These are phyloP conservation scores for Aphrophora alni DNA, from an alignment of 2,888 invertebrate genomes.

Conservation along the genomic window DNA sequence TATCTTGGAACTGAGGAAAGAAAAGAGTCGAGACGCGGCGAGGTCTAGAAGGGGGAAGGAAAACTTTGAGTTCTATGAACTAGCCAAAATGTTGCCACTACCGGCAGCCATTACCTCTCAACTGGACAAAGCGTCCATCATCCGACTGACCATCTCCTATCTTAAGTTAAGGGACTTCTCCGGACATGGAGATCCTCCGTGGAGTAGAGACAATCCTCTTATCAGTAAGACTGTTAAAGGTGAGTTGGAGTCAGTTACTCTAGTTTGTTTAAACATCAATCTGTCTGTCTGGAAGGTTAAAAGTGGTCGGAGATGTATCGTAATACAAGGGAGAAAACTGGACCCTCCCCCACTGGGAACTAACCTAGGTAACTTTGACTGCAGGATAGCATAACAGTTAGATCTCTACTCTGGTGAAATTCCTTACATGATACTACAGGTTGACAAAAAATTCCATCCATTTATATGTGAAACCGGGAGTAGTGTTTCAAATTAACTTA, in stretches of 20 bases:
- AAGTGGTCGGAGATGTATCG: no score
- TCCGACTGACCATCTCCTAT: slow-evolving; percentile 95
- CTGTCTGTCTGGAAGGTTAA: no score
- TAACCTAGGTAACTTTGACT: no score
- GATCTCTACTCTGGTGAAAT: no score
- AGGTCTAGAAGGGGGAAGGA: slow-evolving; percentile 91
- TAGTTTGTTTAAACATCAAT: neutral
- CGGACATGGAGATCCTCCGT: slow-evolving; percentile 94
- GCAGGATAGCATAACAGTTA: no score
- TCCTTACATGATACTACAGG: no score
- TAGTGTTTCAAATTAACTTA: no score
- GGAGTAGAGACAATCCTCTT: slow-evolving; percentile 83
- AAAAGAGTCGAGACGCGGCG: slow-evolving; percentile 92
- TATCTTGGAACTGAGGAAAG: slow-evolving; percentile 91
- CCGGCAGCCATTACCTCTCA: slow-evolving; percentile 92
- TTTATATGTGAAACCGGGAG: no score
- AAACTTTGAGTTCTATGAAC: slow-evolving; percentile 95
- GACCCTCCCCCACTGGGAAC: no score
- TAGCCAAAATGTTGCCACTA: slow-evolving; percentile 92
- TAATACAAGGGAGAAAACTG: no score
- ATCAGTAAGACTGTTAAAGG: slow-evolving; percentile 84
- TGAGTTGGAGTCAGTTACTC: no score
- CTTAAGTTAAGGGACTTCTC: slow-evolving; percentile 94
- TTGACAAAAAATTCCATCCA: no score
- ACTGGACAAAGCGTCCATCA: slow-evolving; percentile 95